A percentile compares a stretch with the other conserved stretches of the same genome.
Conservation (phyloP, 2,888 invertebrate species). For the Polydesmus complanatus region DNA sequence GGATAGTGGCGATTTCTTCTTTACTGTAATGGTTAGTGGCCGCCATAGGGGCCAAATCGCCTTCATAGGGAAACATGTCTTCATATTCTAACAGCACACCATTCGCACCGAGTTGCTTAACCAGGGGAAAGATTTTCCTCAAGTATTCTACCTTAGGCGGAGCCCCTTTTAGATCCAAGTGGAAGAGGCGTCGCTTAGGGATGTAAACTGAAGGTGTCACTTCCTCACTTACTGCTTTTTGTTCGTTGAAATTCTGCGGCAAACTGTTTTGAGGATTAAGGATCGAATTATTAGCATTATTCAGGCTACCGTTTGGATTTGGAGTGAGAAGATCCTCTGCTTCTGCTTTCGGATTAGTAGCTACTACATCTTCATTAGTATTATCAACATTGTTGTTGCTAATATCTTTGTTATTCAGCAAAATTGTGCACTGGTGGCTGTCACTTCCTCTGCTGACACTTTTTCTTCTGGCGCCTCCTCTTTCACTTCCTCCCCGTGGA, state of each 20-base stretch:
- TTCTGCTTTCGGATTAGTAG: not conserved
- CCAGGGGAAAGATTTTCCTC: constrained; percentile 30
- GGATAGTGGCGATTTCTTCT: constrained; percentile 27
- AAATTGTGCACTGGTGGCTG: too few species aligned
- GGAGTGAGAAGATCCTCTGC: not conserved
- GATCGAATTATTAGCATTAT: too few species aligned
- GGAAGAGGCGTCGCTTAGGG: constrained; percentile 48
- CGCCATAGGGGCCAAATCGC: constrained; percentile 31
- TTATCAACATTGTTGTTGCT: too few species aligned
- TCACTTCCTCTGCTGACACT: too few species aligned
- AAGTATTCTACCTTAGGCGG: constrained; percentile 54
- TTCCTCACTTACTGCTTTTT: not conserved
- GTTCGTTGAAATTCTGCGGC: not conserved
- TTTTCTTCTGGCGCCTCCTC: too few species aligned
- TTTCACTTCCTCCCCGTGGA: not conserved
- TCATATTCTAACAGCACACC: constrained; percentile 47
- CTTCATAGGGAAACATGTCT: constrained; percentile 46
- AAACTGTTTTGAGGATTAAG: too few species aligned
- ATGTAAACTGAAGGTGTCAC: constrained; percentile 9
- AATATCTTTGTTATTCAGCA: not conserved
- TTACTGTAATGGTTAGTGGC: constrained; percentile 35
- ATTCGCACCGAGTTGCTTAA: constrained; percentile 33
- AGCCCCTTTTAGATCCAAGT: constrained; percentile 72
- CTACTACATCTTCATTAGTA: too few species aligned
- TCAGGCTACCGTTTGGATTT: too few species aligned